Conservation (phyloP, 2,797 vertebrate species). For the Catostomus latipinnis region DNA sequence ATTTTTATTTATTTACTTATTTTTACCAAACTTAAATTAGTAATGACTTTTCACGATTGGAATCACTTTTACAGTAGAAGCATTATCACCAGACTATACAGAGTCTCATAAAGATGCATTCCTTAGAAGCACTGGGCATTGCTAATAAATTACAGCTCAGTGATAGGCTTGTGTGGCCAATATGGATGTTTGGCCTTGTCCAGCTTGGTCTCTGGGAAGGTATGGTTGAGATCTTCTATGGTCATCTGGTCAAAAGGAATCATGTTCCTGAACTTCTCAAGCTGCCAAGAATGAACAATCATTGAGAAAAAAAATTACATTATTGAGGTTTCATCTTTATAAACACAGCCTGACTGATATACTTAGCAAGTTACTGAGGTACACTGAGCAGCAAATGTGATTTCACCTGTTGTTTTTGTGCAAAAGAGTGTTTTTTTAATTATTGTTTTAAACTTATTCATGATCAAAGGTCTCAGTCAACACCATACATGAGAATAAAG, state of each 20-base stretch:
- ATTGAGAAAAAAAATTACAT: too few species aligned
- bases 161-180: conserved; percentile 91
- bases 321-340: too few species aligned
- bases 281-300: conserved; percentile 62
- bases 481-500: too few species aligned
- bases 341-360: too few species aligned
- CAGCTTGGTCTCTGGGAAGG: conserved; percentile 88
- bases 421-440: too few species aligned
- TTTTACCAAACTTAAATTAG: conserved; percentile 25
- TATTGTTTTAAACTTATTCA: too few species aligned
- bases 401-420: too few species aligned
- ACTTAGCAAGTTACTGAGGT: too few species aligned
- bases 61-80: conserved; percentile 31
- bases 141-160: conserved; percentile 80
- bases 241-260: conserved; percentile 89
- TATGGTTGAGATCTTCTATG: conserved; percentile 75
- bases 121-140: conserved; percentile 18
- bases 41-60: conserved; percentile 35
- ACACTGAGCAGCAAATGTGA: too few species aligned
- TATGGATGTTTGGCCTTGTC: conserved; percentile 89
- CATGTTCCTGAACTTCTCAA: conserved; percentile 81
- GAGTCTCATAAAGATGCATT: conserved; percentile 10
- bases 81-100: conserved; percentile 49
- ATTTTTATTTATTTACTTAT: conserved; percentile 16
- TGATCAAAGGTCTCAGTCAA: too few species aligned